Evolutionary conservation across 1,140 invertebrate species (phyloP), one percentile per base, ranked within the genome.

Genomic region (Drosophila neocordata): DNA sequence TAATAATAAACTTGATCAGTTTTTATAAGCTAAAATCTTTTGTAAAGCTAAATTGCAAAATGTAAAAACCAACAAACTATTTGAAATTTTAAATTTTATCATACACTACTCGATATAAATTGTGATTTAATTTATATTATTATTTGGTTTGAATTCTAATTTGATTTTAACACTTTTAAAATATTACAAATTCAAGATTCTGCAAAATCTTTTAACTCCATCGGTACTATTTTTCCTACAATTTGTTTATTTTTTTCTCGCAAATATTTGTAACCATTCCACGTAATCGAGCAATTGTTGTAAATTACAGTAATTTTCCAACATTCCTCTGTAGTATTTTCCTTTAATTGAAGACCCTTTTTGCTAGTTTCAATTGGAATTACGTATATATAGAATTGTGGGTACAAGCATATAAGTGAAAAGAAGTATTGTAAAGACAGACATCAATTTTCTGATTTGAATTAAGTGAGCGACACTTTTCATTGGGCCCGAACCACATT

Each of bases 271-370:
- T 73, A 38, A 22, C 56, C 69, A 59, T 22, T 73, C 69, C 41
- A 44, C 55, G 59, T 53, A 35, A 9, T 56, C 34, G 24, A 34
- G 61, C 60, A 44, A 73, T 73, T 73, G 71, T 65, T 48, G 61
- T 37, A 65, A 73, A 73, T 73, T 73, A 73, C 48, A 65, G 71
- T 73, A 59, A 73, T 73, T 73, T 73, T 61, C 69, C 57, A 73
- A 44, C 71, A 73, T 51, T 62, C 55, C 38, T 53, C 58, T 38
- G 58, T 41, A 35, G 59, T 64, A 27, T 0, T 61, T 15, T 22
- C 18, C 56, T 5, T 52, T 53, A 41, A 67, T 56, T 52, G 34
- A 61, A 59, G 58, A 57, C 20, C 31, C n/a, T 38, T 34, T 58
- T 52, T 52, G 57, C 22, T 41, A 27, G 31, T 20, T 69, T 48